Percentiles rank a stretch among this genome's conserved stretches.
phyloP scores from a whole-genome alignment of 53 echinoderm and acorn worm genomes.

The Paracentrotus lividus region DNA sequence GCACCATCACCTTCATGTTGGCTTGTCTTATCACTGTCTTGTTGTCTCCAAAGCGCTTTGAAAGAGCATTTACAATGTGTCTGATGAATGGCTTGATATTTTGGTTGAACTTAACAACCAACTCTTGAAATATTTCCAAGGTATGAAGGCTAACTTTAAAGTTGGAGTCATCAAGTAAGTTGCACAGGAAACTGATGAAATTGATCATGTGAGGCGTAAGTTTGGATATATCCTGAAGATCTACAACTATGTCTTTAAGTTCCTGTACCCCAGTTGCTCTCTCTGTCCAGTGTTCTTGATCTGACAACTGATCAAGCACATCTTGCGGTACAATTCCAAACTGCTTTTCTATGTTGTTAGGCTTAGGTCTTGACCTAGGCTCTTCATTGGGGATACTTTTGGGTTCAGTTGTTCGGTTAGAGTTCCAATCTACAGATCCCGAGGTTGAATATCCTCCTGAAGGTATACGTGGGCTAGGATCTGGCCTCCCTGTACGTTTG shows the following conservation, averaged over 20 bases:
- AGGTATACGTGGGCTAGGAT: background rate
- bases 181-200: conserved; percentile 95
- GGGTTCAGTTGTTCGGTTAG: conserved; percentile 52
- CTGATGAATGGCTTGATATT: conserved; percentile 90
- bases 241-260: conserved; percentile 79
- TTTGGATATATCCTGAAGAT: conserved; percentile 73
- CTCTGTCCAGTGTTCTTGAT: conserved; percentile 91
- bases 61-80: conserved; percentile 87
- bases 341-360: conserved; percentile 51
- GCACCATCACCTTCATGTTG: conserved; percentile 97
- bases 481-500: conserved; percentile 78
- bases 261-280: conserved; percentile 86
- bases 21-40: conserved; percentile 96
- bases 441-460: conserved; percentile 36
- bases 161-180: conserved; percentile 92
- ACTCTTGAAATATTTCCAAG: conserved; percentile 87
- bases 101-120: conserved; percentile 83
- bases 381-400: conserved; percentile 8
- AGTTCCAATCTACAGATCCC: conserved; percentile 58
- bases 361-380: background rate
- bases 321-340: conserved; percentile 92
- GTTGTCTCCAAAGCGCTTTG: conserved; percentile 96
- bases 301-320: conserved; percentile 83
- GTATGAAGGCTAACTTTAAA: conserved; percentile 92
- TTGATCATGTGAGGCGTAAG: conserved; percentile 86